Percentiles rank a stretch among this genome's conserved stretches.
Evolutionary conservation across 2,113 vertebrate species (phyloP).

Genomic region (Aspidoscelis tigris): DNA sequence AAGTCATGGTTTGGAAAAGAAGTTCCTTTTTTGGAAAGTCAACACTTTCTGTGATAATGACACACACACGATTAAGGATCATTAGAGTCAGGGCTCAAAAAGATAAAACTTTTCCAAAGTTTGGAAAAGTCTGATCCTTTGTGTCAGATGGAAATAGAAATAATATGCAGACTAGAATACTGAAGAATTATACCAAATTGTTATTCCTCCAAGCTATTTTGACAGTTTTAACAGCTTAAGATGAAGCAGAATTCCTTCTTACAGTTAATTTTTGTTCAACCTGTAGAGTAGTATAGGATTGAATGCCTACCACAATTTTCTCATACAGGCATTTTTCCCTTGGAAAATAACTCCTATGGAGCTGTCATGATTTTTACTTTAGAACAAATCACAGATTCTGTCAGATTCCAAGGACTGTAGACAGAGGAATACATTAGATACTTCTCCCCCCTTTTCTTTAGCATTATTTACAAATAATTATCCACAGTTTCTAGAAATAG

Average conservation of each 20-base stretch:
- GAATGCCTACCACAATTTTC: not conserved
- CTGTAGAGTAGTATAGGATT: not conserved
- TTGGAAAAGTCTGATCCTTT: too few relatives aligned
- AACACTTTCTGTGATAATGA: too few relatives aligned
- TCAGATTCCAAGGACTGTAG: conserved; percentile 12
- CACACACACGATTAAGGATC: too few relatives aligned
- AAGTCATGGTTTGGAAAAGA: not conserved
- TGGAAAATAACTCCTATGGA: conserved; percentile 15
- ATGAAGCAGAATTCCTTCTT: not conserved
- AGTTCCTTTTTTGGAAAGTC: too few relatives aligned
- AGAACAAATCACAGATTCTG: conserved; percentile 41
- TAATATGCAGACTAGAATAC: not conserved
- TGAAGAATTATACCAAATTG: not conserved
- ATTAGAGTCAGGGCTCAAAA: too few relatives aligned
- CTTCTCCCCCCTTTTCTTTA: conserved; percentile 11
- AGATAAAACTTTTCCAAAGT: too few relatives aligned
- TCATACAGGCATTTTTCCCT: not conserved
- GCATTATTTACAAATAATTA: conserved; percentile 31
- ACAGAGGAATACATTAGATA: conserved; percentile 56
- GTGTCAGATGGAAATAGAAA: not conserved
- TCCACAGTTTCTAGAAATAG: conserved; percentile 47
- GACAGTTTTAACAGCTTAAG: conserved; percentile 24
- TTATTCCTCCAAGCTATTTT: not conserved
- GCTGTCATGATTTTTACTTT: conserved; percentile 23
- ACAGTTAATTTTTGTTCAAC: not conserved